Percentiles rank a stretch among this genome's conserved stretches.
Evolutionary conservation across 2,888 invertebrate genomes (phyloP).

Genomic region (Stenurella melanura): DNA sequence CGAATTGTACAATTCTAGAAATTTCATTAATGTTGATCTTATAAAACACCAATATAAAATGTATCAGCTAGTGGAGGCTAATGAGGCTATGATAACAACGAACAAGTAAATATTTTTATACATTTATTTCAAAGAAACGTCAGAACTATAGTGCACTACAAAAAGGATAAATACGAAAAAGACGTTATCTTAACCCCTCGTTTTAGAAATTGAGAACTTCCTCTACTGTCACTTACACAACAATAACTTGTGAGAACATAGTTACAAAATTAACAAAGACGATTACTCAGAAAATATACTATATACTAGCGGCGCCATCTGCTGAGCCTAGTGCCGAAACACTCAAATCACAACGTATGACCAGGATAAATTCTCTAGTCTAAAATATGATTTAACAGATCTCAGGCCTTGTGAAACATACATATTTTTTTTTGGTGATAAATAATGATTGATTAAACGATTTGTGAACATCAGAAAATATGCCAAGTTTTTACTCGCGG

Average conservation of each 20-base stretch:
- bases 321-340: too few species aligned
- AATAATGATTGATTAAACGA: too few species aligned
- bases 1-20: conserved; percentile 23
- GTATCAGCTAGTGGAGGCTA: neutral
- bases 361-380: too few species aligned
- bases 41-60: neutral
- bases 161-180: neutral
- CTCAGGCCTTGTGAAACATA: too few species aligned
- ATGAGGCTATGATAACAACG: neutral
- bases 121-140: neutral
- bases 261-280: too few species aligned
- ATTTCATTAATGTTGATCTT: conserved; percentile 18
- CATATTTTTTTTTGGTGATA: too few species aligned
- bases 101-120: neutral
- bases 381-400: too few species aligned
- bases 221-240: neutral
- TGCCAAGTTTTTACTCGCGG: too few species aligned
- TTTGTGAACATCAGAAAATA: too few species aligned
- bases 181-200: neutral
- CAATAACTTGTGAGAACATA: neutral
- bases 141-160: neutral
- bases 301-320: too few species aligned
- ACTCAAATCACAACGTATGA: too few species aligned
- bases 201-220: neutral
- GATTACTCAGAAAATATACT: too few species aligned